phyloP scores from a whole-genome alignment of 1,140 invertebrate species.

The Drosophila tani region DNA sequence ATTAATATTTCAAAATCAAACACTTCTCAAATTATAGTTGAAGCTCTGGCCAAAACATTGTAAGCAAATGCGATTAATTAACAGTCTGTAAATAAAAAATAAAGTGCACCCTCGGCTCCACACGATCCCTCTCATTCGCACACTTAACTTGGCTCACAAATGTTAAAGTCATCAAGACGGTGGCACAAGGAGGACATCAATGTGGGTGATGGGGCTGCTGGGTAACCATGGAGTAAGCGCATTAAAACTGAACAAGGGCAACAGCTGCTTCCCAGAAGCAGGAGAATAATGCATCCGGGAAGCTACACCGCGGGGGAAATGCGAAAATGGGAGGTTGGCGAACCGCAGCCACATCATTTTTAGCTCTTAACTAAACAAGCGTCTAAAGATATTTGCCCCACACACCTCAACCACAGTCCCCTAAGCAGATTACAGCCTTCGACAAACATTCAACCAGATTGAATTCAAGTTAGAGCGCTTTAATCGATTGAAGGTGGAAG shows the following conservation, averaged over 20 bases:
- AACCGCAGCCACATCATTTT: conserved; percentile 53
- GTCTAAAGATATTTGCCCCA: conserved; percentile 42
- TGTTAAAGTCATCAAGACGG: conserved; percentile 28
- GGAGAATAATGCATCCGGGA: conserved; percentile 28
- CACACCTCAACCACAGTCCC: conserved; percentile 41
- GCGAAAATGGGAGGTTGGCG: neutral
- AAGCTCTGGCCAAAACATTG: neutral
- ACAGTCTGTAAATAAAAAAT: conserved; percentile 10
- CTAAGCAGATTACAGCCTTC: conserved; percentile 46
- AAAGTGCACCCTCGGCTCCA: neutral
- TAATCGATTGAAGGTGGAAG: conserved; percentile 16
- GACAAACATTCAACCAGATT: conserved; percentile 48
- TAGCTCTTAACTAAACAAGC: conserved; percentile 57
- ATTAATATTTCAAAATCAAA: too few relatives aligned
- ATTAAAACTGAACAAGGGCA: conserved; percentile 60
- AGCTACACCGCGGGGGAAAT: neutral
- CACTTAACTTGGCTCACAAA: conserved; percentile 10
- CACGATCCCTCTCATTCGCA: neutral
- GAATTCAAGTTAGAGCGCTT: conserved; percentile 16
- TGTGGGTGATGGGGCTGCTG: conserved; percentile 1
- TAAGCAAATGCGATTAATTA: conserved; percentile 9
- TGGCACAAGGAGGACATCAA: conserved; percentile 1
- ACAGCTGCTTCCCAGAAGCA: conserved; percentile 53
- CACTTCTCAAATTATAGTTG: too few relatives aligned
- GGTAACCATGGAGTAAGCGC: conserved; percentile 38